These are phyloP conservation scores for Popillia japonica DNA, from an alignment of 1,140 invertebrate species.

Conservation along the genomic window DNA sequence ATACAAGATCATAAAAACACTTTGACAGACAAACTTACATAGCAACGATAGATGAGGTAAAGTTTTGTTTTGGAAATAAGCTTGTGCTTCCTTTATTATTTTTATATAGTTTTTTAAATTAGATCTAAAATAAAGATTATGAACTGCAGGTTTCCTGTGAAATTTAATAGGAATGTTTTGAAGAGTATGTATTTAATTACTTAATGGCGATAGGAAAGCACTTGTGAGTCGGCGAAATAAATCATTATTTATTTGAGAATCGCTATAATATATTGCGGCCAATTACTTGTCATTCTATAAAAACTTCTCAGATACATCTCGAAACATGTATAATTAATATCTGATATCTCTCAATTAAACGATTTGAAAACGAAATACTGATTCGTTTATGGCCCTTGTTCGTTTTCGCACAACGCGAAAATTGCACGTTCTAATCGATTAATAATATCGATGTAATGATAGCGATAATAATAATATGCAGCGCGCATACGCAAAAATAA, in stretches of 20 bases:
- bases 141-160: not conserved
- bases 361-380: not conserved
- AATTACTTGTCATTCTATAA: constrained; percentile 12
- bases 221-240: constrained; percentile 3
- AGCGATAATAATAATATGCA: not conserved
- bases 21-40: too few relatives aligned
- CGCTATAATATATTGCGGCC: not conserved
- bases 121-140: not conserved
- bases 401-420: not conserved
- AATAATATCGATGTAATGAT: constrained; percentile 16
- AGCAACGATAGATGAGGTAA: too few relatives aligned
- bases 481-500: not conserved
- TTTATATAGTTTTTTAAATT: too few relatives aligned
- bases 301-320: not conserved
- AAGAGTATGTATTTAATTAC: not conserved
- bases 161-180: too few relatives aligned
- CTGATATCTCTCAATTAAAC: constrained; percentile 6
- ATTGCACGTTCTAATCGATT: not conserved
- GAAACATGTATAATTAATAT: not conserved
- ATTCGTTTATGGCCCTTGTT: not conserved
- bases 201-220: not conserved
- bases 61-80: too few relatives aligned
- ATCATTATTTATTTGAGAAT: not conserved
- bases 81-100: too few relatives aligned
- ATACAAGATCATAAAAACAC: too few relatives aligned